Evolutionary conservation across 2,797 vertebrate species (phyloP).

Genomic region (Ctenochaetus hawaiiensis): DNA sequence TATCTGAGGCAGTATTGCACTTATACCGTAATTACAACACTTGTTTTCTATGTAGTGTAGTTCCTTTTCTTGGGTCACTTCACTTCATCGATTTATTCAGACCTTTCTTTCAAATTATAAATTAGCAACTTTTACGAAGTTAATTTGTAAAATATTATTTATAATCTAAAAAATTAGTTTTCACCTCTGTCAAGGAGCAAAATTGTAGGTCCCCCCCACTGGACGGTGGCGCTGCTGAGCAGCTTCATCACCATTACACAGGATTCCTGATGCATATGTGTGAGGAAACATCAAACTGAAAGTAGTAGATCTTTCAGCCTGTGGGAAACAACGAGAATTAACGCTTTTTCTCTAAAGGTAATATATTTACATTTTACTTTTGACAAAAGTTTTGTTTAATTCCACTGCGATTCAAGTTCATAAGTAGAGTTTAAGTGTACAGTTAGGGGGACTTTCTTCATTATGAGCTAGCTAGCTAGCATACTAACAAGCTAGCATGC

Average conservation of each 20-base stretch:
- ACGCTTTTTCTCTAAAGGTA: slow-evolving; percentile 29
- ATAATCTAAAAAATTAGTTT: too few species aligned
- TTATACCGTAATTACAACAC: too few species aligned
- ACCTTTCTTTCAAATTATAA: neutral
- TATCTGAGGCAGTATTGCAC: too few species aligned
- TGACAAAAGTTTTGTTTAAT: rapidly evolving
- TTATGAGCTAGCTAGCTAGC: slow-evolving; percentile 12
- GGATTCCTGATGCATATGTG: neutral
- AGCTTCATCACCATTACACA: too few species aligned
- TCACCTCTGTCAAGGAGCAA: neutral
- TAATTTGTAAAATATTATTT: too few species aligned
- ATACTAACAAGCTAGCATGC: slow-evolving; percentile 60
- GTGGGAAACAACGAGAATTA: neutral
- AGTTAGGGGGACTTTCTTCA: neutral
- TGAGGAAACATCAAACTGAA: slow-evolving; percentile 37
- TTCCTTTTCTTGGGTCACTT: neutral
- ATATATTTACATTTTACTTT: rapidly evolving
- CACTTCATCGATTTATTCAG: neutral
- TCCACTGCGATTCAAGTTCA: rapidly evolving
- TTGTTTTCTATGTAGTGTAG: too few species aligned
- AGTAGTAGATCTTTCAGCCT: neutral
- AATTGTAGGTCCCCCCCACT: slow-evolving; percentile 12
- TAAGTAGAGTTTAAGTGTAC: neutral
- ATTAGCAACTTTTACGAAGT: too few species aligned
- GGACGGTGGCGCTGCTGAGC: slow-evolving; percentile 21